A percentile compares a stretch with the other conserved stretches of the same genome.
phyloP scores from a whole-genome alignment of 2,888 invertebrate species.

The Philhelius pedissequus region DNA sequence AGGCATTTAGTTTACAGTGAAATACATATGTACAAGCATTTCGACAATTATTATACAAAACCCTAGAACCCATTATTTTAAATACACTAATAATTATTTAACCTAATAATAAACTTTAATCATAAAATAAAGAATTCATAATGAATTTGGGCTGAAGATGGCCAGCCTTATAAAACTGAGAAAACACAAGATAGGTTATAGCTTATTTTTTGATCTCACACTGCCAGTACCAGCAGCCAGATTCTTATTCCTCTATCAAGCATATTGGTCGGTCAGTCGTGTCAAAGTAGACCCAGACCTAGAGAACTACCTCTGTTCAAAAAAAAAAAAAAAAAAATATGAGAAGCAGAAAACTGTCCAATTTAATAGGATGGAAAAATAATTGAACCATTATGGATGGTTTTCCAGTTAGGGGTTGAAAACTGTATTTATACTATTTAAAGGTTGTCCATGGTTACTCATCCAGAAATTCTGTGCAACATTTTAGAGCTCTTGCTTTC shows the following conservation, averaged over 20 bases:
- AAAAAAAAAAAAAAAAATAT: conserved; percentile 38
- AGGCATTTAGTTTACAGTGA: too few relatives aligned
- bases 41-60: too few relatives aligned
- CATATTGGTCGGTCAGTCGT: background rate
- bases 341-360: conserved; percentile 76
- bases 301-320: background rate
- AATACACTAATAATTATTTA: too few relatives aligned
- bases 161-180: background rate
- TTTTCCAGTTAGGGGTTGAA: conserved; percentile 17
- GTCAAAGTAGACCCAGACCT: background rate
- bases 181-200: background rate
- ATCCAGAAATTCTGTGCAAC: conserved; percentile 18
- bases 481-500: background rate
- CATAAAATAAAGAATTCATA: too few relatives aligned
- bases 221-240: background rate
- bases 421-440: conserved; percentile 21
- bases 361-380: conserved; percentile 89
- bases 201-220: background rate
- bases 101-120: too few relatives aligned
- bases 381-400: conserved; percentile 82
- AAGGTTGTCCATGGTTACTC: background rate
- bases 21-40: too few relatives aligned
- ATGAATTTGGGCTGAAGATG: too few relatives aligned
- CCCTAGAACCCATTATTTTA: too few relatives aligned
- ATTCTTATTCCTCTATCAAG: background rate